Conservation (phyloP, 2,113 vertebrate species). For the Aleadryas rufinucha region DNA sequence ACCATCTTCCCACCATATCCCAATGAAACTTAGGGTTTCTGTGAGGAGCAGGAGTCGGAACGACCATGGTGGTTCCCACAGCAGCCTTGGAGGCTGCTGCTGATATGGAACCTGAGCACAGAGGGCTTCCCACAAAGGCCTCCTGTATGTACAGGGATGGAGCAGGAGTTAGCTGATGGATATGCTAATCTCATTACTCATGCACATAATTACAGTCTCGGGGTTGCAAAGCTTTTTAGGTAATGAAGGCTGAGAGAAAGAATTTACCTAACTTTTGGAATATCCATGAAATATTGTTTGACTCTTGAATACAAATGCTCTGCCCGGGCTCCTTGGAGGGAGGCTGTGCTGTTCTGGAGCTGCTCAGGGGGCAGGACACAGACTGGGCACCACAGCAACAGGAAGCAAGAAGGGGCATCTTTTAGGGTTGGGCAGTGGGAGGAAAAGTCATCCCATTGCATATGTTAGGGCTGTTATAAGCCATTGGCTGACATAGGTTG, state of each 20-base stretch:
- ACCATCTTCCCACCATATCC: not conserved
- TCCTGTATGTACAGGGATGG: not conserved
- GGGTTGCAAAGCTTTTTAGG: conserved; percentile 57
- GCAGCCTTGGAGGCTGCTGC: not conserved
- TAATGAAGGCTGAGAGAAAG: conserved; percentile 52
- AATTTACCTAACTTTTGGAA: conserved; percentile 66
- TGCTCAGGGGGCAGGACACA: not conserved
- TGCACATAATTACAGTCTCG: conserved; percentile 60
- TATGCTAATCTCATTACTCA: conserved; percentile 70
- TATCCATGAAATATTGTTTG: conserved; percentile 14
- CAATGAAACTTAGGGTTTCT: not conserved
- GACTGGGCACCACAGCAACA: fast-evolving
- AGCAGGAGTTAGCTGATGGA: conserved; percentile 33
- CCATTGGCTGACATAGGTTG: not conserved
- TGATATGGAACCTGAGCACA: not conserved
- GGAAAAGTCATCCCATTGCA: not conserved
- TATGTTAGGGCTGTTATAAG: fast-evolving
- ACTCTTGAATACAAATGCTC: not conserved
- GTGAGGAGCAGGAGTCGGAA: not conserved
- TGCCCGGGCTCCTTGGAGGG: fast-evolving
- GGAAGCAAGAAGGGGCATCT: not conserved
- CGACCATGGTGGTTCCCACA: fast-evolving
- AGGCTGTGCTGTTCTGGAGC: fast-evolving
- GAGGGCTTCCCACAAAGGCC: not conserved
- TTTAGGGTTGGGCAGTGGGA: not conserved